A percentile compares a stretch with the other conserved stretches of the same genome.
Evolutionary conservation across 2,113 vertebrate genomes (phyloP).

Genomic region (Pheucticus melanocephalus): DNA sequence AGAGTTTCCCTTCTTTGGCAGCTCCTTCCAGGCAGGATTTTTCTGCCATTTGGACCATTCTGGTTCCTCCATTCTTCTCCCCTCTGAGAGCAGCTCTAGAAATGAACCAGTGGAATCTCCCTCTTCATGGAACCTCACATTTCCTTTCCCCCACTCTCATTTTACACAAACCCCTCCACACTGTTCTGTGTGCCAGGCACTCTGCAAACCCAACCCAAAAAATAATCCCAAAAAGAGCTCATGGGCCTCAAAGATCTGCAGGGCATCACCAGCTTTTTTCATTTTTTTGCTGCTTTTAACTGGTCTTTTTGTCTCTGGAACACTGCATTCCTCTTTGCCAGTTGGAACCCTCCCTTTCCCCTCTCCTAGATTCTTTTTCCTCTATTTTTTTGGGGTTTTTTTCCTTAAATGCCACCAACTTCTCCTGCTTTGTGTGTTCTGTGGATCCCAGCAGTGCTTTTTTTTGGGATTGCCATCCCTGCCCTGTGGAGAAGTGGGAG

Average conservation of each 20-base stretch:
- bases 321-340: neutral
- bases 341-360: neutral
- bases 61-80: neutral
- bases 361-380: neutral
- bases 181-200: neutral
- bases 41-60: neutral
- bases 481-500: neutral
- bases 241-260: neutral
- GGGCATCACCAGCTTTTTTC: neutral
- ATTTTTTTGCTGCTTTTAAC: constrained; percentile 29
- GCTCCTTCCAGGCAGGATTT: neutral
- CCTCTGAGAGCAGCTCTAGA: neutral
- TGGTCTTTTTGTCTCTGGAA: neutral
- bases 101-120: neutral
- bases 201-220: neutral
- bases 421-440: neutral
- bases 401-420: neutral
- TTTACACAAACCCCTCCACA: neutral
- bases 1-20: neutral
- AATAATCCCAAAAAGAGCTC: neutral
- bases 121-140: neutral
- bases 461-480: constrained; percentile 7
- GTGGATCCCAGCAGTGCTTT: neutral
- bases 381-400: neutral
- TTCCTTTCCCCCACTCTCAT: neutral